Conservation (phyloP, 2,113 vertebrate genomes). For the Phainopepla nitens region DNA sequence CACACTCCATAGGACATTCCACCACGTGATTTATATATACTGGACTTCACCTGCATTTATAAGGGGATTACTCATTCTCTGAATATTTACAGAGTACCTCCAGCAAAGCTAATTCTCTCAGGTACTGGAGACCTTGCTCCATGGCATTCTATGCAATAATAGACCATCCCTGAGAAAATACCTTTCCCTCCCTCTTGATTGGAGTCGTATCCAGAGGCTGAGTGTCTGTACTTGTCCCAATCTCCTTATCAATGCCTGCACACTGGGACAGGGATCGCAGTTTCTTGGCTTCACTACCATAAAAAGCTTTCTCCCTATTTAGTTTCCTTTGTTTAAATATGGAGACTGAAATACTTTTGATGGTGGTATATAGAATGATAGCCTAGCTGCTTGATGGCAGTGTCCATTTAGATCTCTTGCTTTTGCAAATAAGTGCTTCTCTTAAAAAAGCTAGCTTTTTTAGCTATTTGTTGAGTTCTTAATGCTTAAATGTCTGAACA, state of each 20-base stretch:
- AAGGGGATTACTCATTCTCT: neutral
- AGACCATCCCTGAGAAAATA: neutral
- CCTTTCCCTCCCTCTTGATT: neutral
- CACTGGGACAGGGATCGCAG: neutral
- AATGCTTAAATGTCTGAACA: neutral
- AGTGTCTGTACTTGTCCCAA: neutral
- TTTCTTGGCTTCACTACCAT: neutral
- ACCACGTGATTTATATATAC: neutral
- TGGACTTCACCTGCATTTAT: neutral
- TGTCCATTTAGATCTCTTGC: neutral
- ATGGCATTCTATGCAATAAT: too few relatives aligned
- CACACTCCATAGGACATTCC: fast-evolving
- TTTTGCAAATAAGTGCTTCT: neutral
- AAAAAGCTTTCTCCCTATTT: neutral
- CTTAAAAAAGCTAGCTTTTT: neutral
- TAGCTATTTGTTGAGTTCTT: neutral
- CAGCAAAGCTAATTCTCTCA: neutral
- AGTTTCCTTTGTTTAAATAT: neutral
- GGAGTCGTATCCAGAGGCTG: neutral
- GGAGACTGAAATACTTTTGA: neutral
- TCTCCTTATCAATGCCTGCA: neutral
- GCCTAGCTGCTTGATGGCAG: neutral
- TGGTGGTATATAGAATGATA: neutral
- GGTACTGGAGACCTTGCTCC: neutral
- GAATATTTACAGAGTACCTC: neutral